Evolutionary conservation across 2,888 invertebrate genomes (phyloP).

Genomic region (Idaea biselata): DNA sequence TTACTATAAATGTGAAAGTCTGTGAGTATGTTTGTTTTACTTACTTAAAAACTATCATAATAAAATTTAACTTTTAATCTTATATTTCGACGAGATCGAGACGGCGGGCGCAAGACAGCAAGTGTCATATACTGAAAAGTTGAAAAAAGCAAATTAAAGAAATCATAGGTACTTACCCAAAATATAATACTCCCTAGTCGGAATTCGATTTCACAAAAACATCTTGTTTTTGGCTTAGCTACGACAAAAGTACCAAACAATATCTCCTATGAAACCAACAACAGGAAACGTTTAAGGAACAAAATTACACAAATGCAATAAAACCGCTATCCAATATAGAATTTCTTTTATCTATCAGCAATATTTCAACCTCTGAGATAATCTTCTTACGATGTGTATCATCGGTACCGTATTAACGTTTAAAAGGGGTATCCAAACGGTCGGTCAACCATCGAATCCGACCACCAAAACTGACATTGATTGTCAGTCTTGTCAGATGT

Average conservation of each 20-base stretch:
- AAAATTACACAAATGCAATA: neutral
- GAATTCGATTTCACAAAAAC: neutral
- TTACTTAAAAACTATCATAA: no score
- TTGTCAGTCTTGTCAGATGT: no score
- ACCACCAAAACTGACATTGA: no score
- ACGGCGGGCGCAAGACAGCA: no score
- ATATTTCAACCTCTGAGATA: slow-evolving; percentile 13
- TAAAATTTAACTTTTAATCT: no score
- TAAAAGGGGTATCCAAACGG: slow-evolving; percentile 19
- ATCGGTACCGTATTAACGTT: slow-evolving; percentile 57
- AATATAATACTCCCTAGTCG: neutral
- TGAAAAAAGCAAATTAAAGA: neutral
- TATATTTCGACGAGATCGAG: no score
- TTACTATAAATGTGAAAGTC: no score
- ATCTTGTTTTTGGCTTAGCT: neutral
- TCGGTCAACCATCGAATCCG: no score
- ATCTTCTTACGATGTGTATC: slow-evolving; percentile 50
- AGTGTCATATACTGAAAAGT: neutral
- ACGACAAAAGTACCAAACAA: neutral
- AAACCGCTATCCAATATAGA: slow-evolving; percentile 1
- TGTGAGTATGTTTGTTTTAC: no score
- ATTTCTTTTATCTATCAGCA: slow-evolving; percentile 2
- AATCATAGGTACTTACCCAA: neutral
- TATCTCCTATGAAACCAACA: neutral
- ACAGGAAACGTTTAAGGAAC: neutral